These are phyloP conservation scores for Hydrocynus forskahlii DNA, from an alignment of 2,797 vertebrate genomes.

Conservation along the genomic window DNA sequence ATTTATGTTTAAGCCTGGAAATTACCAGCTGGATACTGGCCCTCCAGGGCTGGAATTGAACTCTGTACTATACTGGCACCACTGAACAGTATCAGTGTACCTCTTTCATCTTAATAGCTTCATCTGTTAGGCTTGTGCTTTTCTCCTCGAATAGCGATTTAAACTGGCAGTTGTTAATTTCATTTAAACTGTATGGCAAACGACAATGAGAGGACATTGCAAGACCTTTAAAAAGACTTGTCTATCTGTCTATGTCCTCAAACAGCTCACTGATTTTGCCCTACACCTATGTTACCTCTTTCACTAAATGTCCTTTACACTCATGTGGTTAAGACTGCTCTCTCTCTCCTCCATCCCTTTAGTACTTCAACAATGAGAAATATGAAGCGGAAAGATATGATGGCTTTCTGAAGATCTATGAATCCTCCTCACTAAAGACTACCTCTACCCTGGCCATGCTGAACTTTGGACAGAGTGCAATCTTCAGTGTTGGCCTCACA, in stretches of 20 bases:
- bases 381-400: slow-evolving; percentile 95
- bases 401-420: slow-evolving; percentile 89
- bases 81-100: no score
- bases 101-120: no score
- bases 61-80: no score
- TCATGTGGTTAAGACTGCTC: neutral
- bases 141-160: no score
- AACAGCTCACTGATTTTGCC: neutral
- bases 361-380: slow-evolving; percentile 99
- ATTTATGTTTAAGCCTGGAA: no score
- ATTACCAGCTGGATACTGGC: no score
- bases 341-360: slow-evolving; percentile 1
- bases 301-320: neutral
- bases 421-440: slow-evolving; percentile 93
- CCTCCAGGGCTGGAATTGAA: no score
- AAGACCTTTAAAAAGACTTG: neutral
- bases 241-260: neutral
- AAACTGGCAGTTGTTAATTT: neutral
- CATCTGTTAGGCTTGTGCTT: no score
- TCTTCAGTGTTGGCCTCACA: slow-evolving; percentile 93
- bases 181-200: no score
- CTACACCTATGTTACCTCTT: slow-evolving; percentile 33
- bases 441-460: slow-evolving; percentile 92
- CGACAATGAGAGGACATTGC: neutral
- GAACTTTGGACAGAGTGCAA: slow-evolving; percentile 94